Percentiles rank a stretch among this genome's conserved stretches.
These are phyloP conservation scores for Danio choprae DNA, from an alignment of 2,797 vertebrate genomes.

Conservation along the genomic window DNA sequence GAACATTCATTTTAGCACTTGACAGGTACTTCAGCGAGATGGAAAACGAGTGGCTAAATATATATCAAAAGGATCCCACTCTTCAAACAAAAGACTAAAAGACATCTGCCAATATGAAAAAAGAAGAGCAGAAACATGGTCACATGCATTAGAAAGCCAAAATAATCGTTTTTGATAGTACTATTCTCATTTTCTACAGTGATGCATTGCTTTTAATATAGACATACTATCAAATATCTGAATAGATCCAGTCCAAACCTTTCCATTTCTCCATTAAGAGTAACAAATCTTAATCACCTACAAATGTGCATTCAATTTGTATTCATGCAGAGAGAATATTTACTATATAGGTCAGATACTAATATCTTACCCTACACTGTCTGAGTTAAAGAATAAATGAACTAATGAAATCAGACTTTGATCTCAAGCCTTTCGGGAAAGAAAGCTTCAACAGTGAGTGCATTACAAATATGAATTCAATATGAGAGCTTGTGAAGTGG, in stretches of 20 bases:
- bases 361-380: slow-evolving; percentile 22
- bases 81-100: background rate
- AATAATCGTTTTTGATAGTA: background rate
- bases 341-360: slow-evolving; percentile 47
- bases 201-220: slow-evolving; percentile 4
- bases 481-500: background rate
- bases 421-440: slow-evolving; percentile 38
- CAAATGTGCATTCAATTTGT: slow-evolving; percentile 24
- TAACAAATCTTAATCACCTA: background rate
- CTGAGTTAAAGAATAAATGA: slow-evolving; percentile 45
- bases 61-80: background rate
- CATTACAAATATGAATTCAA: background rate
- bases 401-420: slow-evolving; percentile 50
- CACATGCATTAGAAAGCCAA: background rate
- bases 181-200: background rate
- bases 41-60: background rate
- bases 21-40: background rate
- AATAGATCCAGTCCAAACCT: background rate
- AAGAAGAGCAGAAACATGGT: background rate
- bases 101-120: slow-evolving; percentile 1
- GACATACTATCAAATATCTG: background rate
- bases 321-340: slow-evolving; percentile 27
- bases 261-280: slow-evolving; percentile 1
- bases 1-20: background rate
- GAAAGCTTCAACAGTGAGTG: slow-evolving; percentile 1